These are phyloP conservation scores for Tenualosa ilisha DNA, from an alignment of 2,797 vertebrate species.

Conservation along the genomic window DNA sequence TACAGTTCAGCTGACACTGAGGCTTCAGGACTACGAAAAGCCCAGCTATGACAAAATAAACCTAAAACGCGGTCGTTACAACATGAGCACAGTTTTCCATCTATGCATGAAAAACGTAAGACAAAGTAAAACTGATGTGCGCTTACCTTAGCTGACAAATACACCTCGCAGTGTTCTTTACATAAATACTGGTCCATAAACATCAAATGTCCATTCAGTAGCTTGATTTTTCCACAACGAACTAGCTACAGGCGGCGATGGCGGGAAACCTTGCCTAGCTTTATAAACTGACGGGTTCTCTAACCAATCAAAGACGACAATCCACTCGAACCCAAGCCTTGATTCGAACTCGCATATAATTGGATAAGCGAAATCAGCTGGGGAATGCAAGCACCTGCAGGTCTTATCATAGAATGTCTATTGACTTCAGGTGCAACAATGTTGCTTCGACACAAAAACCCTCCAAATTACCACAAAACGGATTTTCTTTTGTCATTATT, in stretches of 20 bases:
- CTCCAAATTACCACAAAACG: neutral
- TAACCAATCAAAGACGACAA: slow-evolving; percentile 62
- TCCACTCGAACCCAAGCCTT: neutral
- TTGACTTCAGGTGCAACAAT: neutral
- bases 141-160: slow-evolving; percentile 41
- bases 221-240: slow-evolving; percentile 21
- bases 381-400: neutral
- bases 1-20: no score
- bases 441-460: neutral
- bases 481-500: neutral
- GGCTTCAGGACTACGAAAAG: no score
- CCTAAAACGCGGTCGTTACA: neutral
- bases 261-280: slow-evolving; percentile 62
- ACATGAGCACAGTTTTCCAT: neutral
- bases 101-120: neutral
- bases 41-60: neutral
- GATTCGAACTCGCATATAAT: neutral
- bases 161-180: slow-evolving; percentile 36
- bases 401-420: neutral
- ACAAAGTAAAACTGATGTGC: neutral
- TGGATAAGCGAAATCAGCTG: slow-evolving; percentile 15
- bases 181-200: slow-evolving; percentile 34
- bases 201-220: slow-evolving; percentile 9
- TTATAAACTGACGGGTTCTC: slow-evolving; percentile 66
- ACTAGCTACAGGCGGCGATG: slow-evolving; percentile 39